Percentiles rank a stretch among this genome's conserved stretches.
Evolutionary conservation across 53 echinoderm and acorn worm species (phyloP).

Genomic region (Echinarachnius parma): DNA sequence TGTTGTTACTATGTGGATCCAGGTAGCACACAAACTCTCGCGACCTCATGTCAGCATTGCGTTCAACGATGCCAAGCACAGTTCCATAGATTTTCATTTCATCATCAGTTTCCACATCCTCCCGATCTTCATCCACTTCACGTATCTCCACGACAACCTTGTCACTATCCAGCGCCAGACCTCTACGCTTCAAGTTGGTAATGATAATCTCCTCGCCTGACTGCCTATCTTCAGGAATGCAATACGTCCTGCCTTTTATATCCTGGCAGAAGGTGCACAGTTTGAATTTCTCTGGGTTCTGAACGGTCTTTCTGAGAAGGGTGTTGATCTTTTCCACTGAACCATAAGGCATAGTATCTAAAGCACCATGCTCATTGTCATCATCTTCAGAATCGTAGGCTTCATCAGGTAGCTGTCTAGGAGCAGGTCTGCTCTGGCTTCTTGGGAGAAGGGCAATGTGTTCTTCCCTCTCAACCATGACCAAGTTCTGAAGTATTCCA

Average conservation of each 20-base stretch:
- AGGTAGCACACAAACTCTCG: slow-evolving; percentile 78
- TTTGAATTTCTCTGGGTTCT: slow-evolving; percentile 71
- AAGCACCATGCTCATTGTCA: not conserved
- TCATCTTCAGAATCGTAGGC: slow-evolving; percentile 34
- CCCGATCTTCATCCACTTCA: slow-evolving; percentile 51
- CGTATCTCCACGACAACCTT: slow-evolving; percentile 70
- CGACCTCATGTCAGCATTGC: slow-evolving; percentile 49
- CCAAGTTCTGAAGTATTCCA: no score
- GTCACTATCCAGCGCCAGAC: slow-evolving; percentile 68
- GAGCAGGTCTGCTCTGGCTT: no score
- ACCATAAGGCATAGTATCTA: no score
- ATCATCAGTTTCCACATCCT: slow-evolving; percentile 12
- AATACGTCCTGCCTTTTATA: slow-evolving; percentile 58
- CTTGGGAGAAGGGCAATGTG: no score
- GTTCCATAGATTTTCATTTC: slow-evolving; percentile 65
- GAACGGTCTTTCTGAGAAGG: slow-evolving; percentile 7
- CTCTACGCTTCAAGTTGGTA: slow-evolving; percentile 70
- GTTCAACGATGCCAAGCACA: slow-evolving; percentile 65
- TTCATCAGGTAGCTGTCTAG: no score
- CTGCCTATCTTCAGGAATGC: slow-evolving; percentile 59
- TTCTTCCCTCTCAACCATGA: no score
- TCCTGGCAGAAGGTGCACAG: slow-evolving; percentile 76
- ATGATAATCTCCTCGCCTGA: slow-evolving; percentile 62
- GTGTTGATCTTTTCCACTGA: no score
- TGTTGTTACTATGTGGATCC: slow-evolving; percentile 64